A percentile compares a stretch with the other conserved stretches of the same genome.
phyloP scores from a whole-genome alignment of 2,888 invertebrate species.

The Leptothorax acervorum region DNA sequence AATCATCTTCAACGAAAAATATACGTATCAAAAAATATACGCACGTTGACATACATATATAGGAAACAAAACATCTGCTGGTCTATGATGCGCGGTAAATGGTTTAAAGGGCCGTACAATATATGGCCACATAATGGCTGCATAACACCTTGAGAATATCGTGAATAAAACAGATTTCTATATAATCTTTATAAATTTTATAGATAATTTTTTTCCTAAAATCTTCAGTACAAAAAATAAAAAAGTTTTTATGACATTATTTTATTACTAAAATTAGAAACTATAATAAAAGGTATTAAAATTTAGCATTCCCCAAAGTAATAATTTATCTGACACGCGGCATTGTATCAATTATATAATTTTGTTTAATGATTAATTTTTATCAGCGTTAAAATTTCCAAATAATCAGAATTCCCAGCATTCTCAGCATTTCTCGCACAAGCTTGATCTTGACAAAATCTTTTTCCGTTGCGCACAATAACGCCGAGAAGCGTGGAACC shows the following conservation, averaged over 20 bases:
- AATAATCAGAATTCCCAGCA: background rate
- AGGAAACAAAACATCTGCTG: slow-evolving; percentile 78
- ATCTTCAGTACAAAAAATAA: background rate
- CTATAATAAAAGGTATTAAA: background rate
- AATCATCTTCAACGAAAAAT: too few relatives aligned
- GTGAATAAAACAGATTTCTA: slow-evolving; percentile 17
- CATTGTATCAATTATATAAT: background rate
- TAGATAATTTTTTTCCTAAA: background rate
- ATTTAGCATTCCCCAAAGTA: background rate
- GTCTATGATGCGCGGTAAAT: slow-evolving; percentile 70
- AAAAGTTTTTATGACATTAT: background rate
- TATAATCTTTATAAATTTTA: background rate
- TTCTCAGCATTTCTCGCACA: background rate
- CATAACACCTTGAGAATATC: slow-evolving; percentile 71
- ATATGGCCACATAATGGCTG: slow-evolving; percentile 70
- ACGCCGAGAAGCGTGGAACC: slow-evolving; percentile 68
- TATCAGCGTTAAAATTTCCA: background rate
- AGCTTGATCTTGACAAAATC: slow-evolving; percentile 21
- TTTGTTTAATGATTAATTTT: slow-evolving; percentile 7
- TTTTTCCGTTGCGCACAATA: slow-evolving; percentile 55
- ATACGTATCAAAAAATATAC: slow-evolving; percentile 68
- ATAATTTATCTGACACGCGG: background rate
- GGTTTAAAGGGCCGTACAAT: slow-evolving; percentile 73
- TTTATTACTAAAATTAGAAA: background rate
- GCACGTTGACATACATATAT: slow-evolving; percentile 80